Base-by-base conservation (phyloP, 1,140 invertebrate species). In the Drosophila ogumai region DNA sequence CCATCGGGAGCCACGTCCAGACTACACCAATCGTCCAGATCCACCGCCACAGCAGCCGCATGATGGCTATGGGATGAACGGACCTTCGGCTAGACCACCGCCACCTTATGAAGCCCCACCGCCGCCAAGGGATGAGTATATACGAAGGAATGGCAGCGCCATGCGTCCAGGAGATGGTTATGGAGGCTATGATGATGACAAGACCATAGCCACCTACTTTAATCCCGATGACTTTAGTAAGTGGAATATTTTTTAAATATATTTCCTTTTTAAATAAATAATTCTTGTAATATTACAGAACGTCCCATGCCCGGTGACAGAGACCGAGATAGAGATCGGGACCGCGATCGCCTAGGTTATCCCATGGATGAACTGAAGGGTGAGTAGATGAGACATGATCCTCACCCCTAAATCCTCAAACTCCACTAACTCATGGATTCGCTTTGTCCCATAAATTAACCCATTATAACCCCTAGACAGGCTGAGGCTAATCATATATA, bases 211-310 rank as follows among this genome's bases (percentile, higher is more conserved):
- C 15, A 92, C 92, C 3, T 92, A 82, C 40, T 92, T 92, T 34
- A 92, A 92, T 80, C 92, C 91, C 5, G 90, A 90, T 38, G 92
- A 92, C n/a, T 92, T 92, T 22, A 74, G 84, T 87, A 55, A 88
- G 84, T 58, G 0, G 0, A 36, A 15, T 36, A 15, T 19, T 22
- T 22, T 22, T 22, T 1, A 22, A 22, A 22, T 22, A 22, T 1
- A 22, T 22, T 22, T 22, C 22, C 22, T 22, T 22, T 22, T 22
- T 22, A 22, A 22, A 22, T 22, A 2, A 22, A 22, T 22, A 22
- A 22, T 22, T 22, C 22, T 22, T 22, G 22, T 22, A 22, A 22
- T 22, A 22, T 22, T 22, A 22, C 59, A 88, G 85, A 81, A 22
- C 86, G 81, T n/a, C 66, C 85, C 13, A 72, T 86, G 82, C 68